Conservation (phyloP, 2,888 invertebrate genomes). For the Cataglyphis cursor region DNA sequence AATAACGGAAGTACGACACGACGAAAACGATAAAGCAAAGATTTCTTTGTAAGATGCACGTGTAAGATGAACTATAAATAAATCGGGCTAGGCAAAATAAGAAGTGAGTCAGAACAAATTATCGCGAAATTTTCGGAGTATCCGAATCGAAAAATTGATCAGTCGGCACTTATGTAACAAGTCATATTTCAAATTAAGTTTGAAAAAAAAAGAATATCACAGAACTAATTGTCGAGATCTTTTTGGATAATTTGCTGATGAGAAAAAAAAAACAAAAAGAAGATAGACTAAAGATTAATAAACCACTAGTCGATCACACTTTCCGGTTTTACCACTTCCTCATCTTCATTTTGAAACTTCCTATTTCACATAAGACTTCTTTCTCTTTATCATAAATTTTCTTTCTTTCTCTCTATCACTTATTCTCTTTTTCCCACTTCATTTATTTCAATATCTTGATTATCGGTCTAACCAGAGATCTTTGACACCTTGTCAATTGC, state of each 20-base stretch:
- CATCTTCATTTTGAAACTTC: conserved; percentile 61
- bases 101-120: conserved; percentile 6
- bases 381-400: conserved; percentile 51
- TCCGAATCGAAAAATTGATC: neutral
- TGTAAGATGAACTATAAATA: conserved; percentile 15
- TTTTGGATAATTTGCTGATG: neutral
- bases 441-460: neutral
- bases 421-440: neutral
- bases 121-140: neutral
- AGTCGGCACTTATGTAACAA: neutral
- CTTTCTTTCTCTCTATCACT: neutral
- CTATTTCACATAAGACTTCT: conserved; percentile 55
- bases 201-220: neutral
- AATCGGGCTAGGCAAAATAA: neutral
- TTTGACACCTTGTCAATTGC: conserved; percentile 19
- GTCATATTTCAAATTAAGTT: neutral
- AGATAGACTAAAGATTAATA: conserved; percentile 35
- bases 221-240: neutral
- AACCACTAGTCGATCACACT: conserved; percentile 48
- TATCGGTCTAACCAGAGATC: neutral
- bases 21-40: neutral
- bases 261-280: neutral
- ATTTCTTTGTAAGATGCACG: neutral
- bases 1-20: neutral
- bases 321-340: conserved; percentile 68